These are phyloP conservation scores for Matsumurasca onukii DNA, from an alignment of 1,140 invertebrate genomes.

Conservation along the genomic window DNA sequence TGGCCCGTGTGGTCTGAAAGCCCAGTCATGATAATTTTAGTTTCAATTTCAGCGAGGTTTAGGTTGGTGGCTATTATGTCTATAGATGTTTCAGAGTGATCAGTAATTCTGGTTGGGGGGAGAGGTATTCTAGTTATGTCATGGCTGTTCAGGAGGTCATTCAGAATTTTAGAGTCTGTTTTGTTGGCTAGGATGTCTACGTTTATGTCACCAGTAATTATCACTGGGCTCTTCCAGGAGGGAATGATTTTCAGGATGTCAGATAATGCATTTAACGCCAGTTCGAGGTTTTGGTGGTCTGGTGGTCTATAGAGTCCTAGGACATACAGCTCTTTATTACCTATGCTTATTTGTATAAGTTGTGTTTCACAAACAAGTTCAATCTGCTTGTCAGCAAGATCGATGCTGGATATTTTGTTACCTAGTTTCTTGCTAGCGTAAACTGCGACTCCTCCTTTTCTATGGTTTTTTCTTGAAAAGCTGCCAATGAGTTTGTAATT, in stretches of 20 bases:
- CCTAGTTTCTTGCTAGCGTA: background rate
- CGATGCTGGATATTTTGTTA: background rate
- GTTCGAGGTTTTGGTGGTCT: background rate
- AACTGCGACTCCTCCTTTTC: background rate
- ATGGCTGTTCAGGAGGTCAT: background rate
- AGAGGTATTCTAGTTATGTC: background rate
- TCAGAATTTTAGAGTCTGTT: background rate
- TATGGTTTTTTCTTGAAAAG: background rate
- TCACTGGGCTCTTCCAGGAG: background rate
- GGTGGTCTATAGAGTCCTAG: too few species aligned
- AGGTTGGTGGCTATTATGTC: background rate
- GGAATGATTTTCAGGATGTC: conserved; percentile 1
- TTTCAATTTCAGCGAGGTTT: too few species aligned
- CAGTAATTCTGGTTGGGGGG: too few species aligned
- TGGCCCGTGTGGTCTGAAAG: too few species aligned
- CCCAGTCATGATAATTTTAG: too few species aligned
- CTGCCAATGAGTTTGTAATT: conserved; percentile 6
- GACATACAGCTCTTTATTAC: too few species aligned
- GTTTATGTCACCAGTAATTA: conserved; percentile 2
- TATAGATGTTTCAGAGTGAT: background rate
- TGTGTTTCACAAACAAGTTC: background rate
- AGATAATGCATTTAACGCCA: background rate
- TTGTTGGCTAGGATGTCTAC: background rate
- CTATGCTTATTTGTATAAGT: background rate
- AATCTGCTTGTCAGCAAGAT: background rate